Conservation (phyloP, 35 echinoderm and acorn worm genomes). For the Apostichopus parvimensis region DNA sequence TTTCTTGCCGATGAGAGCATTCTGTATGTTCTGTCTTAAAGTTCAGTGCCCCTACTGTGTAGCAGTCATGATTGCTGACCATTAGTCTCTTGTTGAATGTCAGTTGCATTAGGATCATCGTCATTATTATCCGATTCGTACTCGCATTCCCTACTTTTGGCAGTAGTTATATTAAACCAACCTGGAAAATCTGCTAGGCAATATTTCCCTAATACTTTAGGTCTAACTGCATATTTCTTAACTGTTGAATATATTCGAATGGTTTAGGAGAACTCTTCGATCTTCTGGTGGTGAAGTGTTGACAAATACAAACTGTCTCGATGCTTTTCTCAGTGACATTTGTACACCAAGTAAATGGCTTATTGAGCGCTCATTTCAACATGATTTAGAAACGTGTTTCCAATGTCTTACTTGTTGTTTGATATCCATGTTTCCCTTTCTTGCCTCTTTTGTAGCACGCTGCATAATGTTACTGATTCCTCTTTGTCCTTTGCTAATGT, state of each 20-base stretch:
- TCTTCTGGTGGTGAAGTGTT: constrained; percentile 63
- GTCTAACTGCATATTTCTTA: constrained; percentile 57
- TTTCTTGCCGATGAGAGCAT: background rate
- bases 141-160: background rate
- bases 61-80: background rate
- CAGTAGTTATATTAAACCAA: constrained; percentile 39
- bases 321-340: background rate
- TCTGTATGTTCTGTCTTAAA: constrained; percentile 47
- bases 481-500: constrained; percentile 68
- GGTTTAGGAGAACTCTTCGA: constrained; percentile 48
- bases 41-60: background rate
- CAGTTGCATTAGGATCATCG: background rate
- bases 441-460: constrained; percentile 55
- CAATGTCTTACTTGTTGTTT: constrained; percentile 67
- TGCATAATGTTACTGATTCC: constrained; percentile 60
- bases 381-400: constrained; percentile 68
- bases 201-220: constrained; percentile 45
- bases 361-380: no score
- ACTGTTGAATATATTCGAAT: constrained; percentile 41
- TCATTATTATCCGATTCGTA: background rate
- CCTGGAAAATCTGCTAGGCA: constrained; percentile 64
- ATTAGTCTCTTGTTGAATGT: background rate
- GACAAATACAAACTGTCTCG: no score
- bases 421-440: constrained; percentile 64
- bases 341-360: constrained; percentile 59